Conservation (phyloP, 2,888 invertebrate species). For the Phlogophora meticulosa region DNA sequence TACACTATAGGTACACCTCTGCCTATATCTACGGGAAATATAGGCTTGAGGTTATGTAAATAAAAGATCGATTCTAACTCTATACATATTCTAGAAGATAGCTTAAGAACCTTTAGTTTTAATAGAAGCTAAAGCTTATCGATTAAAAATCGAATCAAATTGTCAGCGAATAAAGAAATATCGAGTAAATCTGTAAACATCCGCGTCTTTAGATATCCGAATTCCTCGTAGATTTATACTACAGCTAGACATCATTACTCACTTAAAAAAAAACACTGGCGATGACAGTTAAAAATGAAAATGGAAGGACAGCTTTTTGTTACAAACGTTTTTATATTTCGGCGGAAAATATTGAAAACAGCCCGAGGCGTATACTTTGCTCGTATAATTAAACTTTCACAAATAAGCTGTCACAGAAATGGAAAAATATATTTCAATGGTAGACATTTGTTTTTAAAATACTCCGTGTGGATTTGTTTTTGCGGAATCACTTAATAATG, state of each 20-base stretch:
- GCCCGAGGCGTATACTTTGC: conserved; percentile 60
- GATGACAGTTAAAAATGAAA: conserved; percentile 65
- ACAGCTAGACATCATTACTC: conserved; percentile 62
- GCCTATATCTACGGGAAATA: too few species aligned
- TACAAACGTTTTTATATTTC: conserved; percentile 62
- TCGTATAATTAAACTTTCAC: conserved; percentile 70
- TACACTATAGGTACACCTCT: too few species aligned
- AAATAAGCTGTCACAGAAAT: conserved; percentile 74
- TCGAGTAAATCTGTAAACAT: conserved; percentile 33
- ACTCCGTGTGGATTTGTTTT: conserved; percentile 81
- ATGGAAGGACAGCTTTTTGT: conserved; percentile 55
- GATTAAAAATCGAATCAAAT: conserved; percentile 22
- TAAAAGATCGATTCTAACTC: not conserved
- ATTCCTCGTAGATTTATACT: conserved; percentile 56
- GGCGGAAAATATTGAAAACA: conserved; percentile 60
- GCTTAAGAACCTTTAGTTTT: not conserved
- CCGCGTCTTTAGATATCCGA: conserved; percentile 34
- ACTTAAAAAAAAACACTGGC: conserved; percentile 57
- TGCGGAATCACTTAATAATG: conserved; percentile 85
- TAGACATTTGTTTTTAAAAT: conserved; percentile 77
- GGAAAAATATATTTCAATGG: conserved; percentile 68
- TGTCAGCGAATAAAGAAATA: conserved; percentile 17
- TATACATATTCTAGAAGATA: not conserved
- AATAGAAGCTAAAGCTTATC: conserved; percentile 20
- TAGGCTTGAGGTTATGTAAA: too few species aligned